Conservation (phyloP, 2,797 vertebrate genomes). For the Hypotaenidia okinawae region DNA sequence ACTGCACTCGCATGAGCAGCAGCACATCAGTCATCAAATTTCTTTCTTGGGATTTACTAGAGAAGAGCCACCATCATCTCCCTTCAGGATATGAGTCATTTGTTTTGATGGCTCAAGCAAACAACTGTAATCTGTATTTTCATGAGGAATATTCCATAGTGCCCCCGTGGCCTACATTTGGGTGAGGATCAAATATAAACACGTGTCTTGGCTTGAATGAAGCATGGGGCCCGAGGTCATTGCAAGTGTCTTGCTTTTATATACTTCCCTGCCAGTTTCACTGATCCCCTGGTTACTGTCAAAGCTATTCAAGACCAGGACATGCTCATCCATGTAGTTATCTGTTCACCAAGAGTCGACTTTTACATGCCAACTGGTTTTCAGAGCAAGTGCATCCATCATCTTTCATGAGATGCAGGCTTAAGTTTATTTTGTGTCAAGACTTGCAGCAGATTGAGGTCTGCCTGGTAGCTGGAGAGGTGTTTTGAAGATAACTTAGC, state of each 20-base stretch:
- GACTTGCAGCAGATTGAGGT: neutral
- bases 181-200: neutral
- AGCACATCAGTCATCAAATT: neutral
- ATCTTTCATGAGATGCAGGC: neutral
- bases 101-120: neutral
- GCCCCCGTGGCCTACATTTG: neutral
- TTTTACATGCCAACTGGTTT: neutral
- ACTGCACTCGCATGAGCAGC: neutral
- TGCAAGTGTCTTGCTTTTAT: neutral
- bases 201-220: neutral
- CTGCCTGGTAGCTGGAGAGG: neutral
- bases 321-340: neutral
- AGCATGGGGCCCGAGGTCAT: neutral
- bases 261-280: neutral
- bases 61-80: neutral
- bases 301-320: neutral
- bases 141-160: neutral
- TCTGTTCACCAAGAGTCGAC: neutral
- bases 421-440: neutral
- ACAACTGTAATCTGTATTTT: neutral
- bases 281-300: neutral
- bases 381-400: neutral
- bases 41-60: neutral
- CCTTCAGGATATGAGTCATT: neutral
- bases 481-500: neutral